Base-by-base conservation (phyloP, 2,888 invertebrate species). In the Yponomeuta cagnagella region DNA sequence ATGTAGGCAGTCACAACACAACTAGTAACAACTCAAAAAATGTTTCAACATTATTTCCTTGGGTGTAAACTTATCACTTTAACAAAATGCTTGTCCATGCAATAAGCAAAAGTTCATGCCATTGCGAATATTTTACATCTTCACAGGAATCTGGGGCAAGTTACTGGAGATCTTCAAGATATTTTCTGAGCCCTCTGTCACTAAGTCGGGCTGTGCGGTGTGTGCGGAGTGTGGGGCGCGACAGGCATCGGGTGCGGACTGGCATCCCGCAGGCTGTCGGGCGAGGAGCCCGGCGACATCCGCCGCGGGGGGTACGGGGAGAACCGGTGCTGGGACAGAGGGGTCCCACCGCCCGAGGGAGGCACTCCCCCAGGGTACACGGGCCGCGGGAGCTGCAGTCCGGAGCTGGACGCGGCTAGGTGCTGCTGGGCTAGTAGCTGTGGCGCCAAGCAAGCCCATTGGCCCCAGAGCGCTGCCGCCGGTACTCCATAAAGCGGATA, bases 361-460 rank as follows among this genome's bases (percentile, higher is more conserved):
- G 81, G 75, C 63, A 84, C 77, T 10, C 84, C 83, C 1, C 88
- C 88, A 68, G 90, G 89, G 78, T 93, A 85, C 78, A 93, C 90
- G 30, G 94, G 93, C 74, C 93, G 84, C 77, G 88, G 92, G 77
- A 89, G 80, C 84, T 87, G 93, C 81, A 85, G 82, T 74, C 93
- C 86, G 72, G 93, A 83, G 81, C 83, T 70, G 1, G 89, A 89
- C 4, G 93, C 90, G 0, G 93, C 93, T 69, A 95, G 93, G 76
- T 95, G 94, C 78, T 95, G 95, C 77, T 95, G 95, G 70, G 95
- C 95, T 69, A 95, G 84, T 64, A 95, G 80, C 74, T 95, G 94
- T 2, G 95, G 94, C 65, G 94, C 94, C 70, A 95, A 79, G 77
- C 95, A 94, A 10, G 95, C 95, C 95, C 95, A 95, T 78, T 95